Base-by-base conservation (phyloP, 1,140 invertebrate genomes). In the Sinonovacula constricta region DNA sequence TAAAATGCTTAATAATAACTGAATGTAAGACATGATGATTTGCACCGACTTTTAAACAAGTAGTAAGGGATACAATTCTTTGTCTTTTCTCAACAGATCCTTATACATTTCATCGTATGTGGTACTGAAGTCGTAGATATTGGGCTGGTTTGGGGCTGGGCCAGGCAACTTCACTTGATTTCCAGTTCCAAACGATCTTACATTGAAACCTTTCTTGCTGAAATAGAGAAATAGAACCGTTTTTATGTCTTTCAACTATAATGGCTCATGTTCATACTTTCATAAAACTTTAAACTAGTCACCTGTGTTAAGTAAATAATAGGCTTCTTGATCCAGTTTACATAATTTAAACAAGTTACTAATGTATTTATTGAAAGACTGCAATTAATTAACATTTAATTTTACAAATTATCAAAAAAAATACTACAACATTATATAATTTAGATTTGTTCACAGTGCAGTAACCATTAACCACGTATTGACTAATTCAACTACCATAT, bases 91-190 rank as follows among this genome's bases (percentile, higher is more conserved):
- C 81, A 95, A 89, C 31, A 99, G 92, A 92, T 99, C 99, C 88
- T 97, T 96, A 89, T 99, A 99, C 91, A 99, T 99, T 85, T 97
- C 95, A 84, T 99, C 98, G 89, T 99, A 99, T 14, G 92, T 91
- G 33, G 95, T 95, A 69, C 96, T 97, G 92, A 99, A 99, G 89
- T 99, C 98, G 87, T 99, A 99, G 75, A 98, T 94, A 91, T 99
- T 99, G 12, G 99, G 99, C 87, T 95, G 95, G 90, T 99, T 98
- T 3, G 95, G 95, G 10, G 98, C 94, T 72, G 96, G 94, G 51
- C 99, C 99, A 54, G 99, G 99, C 67, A 99, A 91, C 90, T 99
- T 99, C 0, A 99, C 93, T 78, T 92, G 90, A 88, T 98, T 98
- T 28, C 99, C 99, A 53, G 98, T 99, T 10, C 99, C 99, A 93